These are phyloP conservation scores for Acanthococcus lagerstroemiae DNA, from an alignment of 2,888 invertebrate species.

Conservation along the genomic window DNA sequence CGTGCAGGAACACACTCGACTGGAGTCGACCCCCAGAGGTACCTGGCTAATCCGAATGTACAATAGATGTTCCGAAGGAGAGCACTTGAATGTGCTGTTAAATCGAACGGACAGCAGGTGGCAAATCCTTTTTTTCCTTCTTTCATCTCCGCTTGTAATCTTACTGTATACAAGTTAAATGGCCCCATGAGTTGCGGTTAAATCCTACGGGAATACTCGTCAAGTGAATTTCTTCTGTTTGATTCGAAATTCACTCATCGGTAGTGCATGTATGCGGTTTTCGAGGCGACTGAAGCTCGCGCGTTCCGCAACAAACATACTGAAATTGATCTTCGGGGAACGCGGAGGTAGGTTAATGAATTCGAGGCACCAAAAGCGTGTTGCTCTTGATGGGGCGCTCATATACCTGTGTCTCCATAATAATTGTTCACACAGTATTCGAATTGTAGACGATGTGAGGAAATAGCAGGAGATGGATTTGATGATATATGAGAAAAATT, in stretches of 20 bases:
- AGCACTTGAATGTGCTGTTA: background rate
- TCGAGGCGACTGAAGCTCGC: background rate
- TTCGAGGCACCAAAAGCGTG: background rate
- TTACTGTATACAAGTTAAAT: background rate
- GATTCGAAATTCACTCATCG: too few species aligned
- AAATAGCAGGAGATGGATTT: too few species aligned
- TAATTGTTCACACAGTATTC: too few species aligned
- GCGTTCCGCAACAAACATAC: too few species aligned
- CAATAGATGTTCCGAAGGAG: background rate
- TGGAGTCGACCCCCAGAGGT: background rate
- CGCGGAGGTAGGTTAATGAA: background rate
- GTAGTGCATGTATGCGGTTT: too few species aligned
- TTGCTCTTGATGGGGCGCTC: background rate
- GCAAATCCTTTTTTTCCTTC: slow-evolving; percentile 10
- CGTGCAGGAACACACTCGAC: background rate
- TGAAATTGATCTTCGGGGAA: background rate
- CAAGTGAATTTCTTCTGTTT: background rate
- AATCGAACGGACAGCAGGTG: slow-evolving; percentile 19
- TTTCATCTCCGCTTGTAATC: background rate
- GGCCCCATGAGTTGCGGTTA: background rate
- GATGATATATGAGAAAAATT: background rate
- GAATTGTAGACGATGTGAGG: too few species aligned
- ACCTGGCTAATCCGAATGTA: slow-evolving; percentile 23
- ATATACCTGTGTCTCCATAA: background rate
- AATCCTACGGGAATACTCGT: background rate